These are phyloP conservation scores for Podarcis muralis DNA, from an alignment of 2,113 vertebrate species.

Conservation along the genomic window DNA sequence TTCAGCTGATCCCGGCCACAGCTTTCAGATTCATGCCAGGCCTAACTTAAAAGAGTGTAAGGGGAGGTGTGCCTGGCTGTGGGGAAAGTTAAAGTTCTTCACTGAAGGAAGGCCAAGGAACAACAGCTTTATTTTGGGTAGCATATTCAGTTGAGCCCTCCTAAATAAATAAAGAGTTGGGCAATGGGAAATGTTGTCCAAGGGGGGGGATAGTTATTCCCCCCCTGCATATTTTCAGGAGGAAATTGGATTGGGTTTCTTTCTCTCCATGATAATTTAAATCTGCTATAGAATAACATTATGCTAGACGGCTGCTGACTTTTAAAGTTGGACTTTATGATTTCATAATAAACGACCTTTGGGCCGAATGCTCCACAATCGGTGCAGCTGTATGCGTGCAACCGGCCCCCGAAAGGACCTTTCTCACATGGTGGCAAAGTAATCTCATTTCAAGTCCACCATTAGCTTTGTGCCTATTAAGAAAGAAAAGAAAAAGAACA, in stretches of 20 bases:
- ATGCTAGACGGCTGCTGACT: not conserved
- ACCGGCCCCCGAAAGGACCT: not conserved
- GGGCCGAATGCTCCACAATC: not conserved
- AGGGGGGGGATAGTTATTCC: not conserved
- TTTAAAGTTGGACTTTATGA: not conserved
- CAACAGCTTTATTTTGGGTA: not conserved
- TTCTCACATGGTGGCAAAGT: not conserved
- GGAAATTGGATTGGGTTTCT: not conserved
- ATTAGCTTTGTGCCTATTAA: conserved; percentile 54
- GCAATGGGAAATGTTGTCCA: not conserved
- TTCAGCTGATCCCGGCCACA: no score
- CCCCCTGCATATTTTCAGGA: not conserved
- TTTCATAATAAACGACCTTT: not conserved
- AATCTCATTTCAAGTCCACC: not conserved
- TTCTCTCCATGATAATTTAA: not conserved
- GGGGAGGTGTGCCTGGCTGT: no score
- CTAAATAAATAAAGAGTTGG: not conserved
- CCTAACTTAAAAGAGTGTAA: not conserved
- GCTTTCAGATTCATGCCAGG: no score
- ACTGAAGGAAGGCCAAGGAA: not conserved
- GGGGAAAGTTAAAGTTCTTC: not conserved
- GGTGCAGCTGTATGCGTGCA: accelerated
- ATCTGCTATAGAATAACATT: not conserved
- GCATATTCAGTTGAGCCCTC: not conserved
- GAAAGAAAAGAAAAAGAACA: conserved; percentile 25